Percentiles rank a stretch among this genome's conserved stretches.
phyloP scores from a whole-genome alignment of 2,888 invertebrate genomes.

The Sepioteuthis lessoniana region DNA sequence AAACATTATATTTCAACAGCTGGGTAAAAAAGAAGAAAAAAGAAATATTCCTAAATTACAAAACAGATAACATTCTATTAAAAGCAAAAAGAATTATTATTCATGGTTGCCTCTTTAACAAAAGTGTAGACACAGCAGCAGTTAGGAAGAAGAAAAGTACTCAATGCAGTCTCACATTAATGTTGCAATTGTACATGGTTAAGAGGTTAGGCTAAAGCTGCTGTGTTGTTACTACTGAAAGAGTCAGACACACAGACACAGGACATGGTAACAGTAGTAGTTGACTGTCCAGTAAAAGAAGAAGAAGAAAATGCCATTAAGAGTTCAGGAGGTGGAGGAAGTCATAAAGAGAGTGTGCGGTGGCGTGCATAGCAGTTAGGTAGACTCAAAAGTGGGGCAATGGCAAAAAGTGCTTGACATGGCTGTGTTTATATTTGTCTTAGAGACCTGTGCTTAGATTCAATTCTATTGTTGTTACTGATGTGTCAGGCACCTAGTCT shows the following conservation, averaged over 20 bases:
- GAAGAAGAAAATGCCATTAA: not conserved
- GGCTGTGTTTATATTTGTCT: slow-evolving; percentile 33
- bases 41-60: not conserved
- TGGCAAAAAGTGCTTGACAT: slow-evolving; percentile 4
- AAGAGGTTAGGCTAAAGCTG: not conserved
- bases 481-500: slow-evolving; percentile 33
- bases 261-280: not conserved
- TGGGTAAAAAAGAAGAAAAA: not conserved
- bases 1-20: not conserved
- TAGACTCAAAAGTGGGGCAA: slow-evolving; percentile 17
- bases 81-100: no score
- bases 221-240: slow-evolving; percentile 33
- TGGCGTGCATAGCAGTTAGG: not conserved
- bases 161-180: not conserved
- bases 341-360: not conserved
- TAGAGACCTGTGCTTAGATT: slow-evolving; percentile 1
- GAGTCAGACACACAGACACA: not conserved
- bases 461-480: slow-evolving; percentile 6
- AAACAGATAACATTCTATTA: slow-evolving; percentile 23
- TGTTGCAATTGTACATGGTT: not conserved
- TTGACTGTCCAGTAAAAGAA: not conserved
- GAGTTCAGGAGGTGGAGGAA: not conserved
- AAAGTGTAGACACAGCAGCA: not conserved
- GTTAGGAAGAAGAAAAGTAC: not conserved
- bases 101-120: not conserved